Percentiles rank a stretch among this genome's conserved stretches.
Conservation (phyloP, 2,888 invertebrate species). For the Hypomecis punctinalis region DNA sequence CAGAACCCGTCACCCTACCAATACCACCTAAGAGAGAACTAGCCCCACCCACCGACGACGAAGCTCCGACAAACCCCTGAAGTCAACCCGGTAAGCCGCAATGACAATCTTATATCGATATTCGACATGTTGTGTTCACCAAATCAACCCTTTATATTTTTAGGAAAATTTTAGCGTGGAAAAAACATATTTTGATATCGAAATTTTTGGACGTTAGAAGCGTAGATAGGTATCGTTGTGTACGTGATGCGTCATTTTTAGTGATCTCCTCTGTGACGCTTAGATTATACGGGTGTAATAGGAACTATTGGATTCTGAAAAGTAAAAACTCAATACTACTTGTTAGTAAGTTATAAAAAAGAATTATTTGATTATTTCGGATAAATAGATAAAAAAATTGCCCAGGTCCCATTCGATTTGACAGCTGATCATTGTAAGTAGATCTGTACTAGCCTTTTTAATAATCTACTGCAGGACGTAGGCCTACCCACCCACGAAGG, state of each 20-base stretch:
- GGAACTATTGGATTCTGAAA: neutral
- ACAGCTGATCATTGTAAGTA: no score
- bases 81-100: conserved; percentile 15
- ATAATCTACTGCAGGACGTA: no score
- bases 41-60: conserved; percentile 28
- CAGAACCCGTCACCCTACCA: conserved; percentile 31
- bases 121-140: conserved; percentile 21
- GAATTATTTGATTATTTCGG: no score
- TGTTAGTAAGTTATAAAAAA: no score
- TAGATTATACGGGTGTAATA: conserved; percentile 6
- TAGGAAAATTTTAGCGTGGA: conserved; percentile 21
- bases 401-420: no score
- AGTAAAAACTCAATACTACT: no score
- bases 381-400: no score
- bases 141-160: conserved; percentile 26
- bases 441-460: no score
- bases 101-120: conserved; percentile 9
- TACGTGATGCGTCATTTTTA: conserved; percentile 22
- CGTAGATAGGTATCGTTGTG: conserved; percentile 19
- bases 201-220: conserved; percentile 29
- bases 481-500: no score
- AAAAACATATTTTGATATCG: conserved; percentile 44
- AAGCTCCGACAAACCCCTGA: conserved; percentile 29
- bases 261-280: conserved; percentile 35
- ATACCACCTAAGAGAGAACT: conserved; percentile 39